Conservation (phyloP, 2,113 vertebrate genomes). For the Neofelis nebulosa region DNA sequence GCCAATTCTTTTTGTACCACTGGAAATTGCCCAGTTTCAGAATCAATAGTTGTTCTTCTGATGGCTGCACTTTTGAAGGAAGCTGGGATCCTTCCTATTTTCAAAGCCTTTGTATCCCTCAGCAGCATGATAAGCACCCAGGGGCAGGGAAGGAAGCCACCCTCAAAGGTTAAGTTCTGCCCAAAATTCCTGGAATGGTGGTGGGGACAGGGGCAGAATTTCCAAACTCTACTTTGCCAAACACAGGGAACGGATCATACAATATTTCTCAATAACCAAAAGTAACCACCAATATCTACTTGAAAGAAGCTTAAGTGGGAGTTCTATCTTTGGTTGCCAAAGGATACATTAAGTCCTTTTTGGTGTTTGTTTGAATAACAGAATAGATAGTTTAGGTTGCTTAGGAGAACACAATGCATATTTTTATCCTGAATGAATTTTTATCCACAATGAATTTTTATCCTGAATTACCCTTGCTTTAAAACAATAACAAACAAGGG, state of each 20-base stretch:
- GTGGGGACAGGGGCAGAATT: not conserved
- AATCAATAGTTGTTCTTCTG: constrained; percentile 54
- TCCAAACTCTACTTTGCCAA: not conserved
- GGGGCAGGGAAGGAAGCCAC: not conserved
- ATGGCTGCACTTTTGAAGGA: constrained; percentile 45
- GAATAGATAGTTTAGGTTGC: not conserved
- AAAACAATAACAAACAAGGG: not conserved
- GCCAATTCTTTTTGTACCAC: not conserved
- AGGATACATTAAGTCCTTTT: not conserved
- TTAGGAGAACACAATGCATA: not conserved
- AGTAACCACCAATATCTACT: not conserved
- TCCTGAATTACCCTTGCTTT: not conserved
- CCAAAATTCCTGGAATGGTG: not conserved
- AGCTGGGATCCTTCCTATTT: not conserved
- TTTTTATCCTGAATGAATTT: constrained; percentile 10
- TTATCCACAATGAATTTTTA: not conserved
- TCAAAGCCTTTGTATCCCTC: not conserved
- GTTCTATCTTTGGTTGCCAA: constrained; percentile 37
- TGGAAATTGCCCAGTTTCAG: constrained; percentile 45
- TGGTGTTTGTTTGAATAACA: constrained; percentile 41
- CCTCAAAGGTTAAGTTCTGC: not conserved
- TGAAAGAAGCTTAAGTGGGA: not conserved
- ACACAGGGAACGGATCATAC: not conserved
- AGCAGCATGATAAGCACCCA: not conserved
- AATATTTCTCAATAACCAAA: not conserved